These are phyloP conservation scores for zebrafish (Danio rerio) DNA, from an alignment of 2,113 vertebrate genomes.

Conservation along the genomic window DNA sequence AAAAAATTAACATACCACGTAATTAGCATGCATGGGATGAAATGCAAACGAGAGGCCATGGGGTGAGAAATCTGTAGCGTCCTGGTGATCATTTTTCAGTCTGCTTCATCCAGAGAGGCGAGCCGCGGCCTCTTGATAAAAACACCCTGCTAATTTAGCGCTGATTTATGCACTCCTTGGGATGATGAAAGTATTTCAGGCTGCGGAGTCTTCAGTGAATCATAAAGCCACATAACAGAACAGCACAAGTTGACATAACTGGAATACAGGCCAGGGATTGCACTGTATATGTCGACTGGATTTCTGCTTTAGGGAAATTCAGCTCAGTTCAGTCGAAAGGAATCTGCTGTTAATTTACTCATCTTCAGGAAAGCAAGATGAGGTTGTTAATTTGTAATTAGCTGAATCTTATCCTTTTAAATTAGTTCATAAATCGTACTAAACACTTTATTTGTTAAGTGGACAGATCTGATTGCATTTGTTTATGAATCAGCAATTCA, in stretches of 20 bases:
- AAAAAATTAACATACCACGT: constrained; percentile 44
- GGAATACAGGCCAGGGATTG: neutral
- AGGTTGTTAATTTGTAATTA: no score
- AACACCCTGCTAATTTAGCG: constrained; percentile 52
- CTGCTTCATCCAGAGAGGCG: constrained; percentile 43
- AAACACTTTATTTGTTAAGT: no score
- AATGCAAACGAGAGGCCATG: constrained; percentile 56
- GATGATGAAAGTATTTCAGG: constrained; percentile 29
- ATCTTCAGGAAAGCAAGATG: no score
- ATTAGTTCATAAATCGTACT: no score
- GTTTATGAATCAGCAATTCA: no score
- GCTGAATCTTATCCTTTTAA: no score
- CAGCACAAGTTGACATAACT: neutral
- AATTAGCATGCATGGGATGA: constrained; percentile 59
- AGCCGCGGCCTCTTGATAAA: constrained; percentile 51
- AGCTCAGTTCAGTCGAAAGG: neutral
- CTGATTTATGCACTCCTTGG: constrained; percentile 52
- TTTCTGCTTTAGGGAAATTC: neutral
- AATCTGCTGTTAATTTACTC: no score
- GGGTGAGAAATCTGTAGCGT: constrained; percentile 53
- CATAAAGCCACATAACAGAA: constrained; percentile 22
- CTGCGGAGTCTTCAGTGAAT: constrained; percentile 3
- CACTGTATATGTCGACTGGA: neutral
- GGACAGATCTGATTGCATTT: no score
- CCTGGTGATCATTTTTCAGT: constrained; percentile 50